A percentile compares a stretch with the other conserved stretches of the same genome.
phyloP scores from a whole-genome alignment of 1,140 invertebrate genomes.

The Diabrotica virgifera region DNA sequence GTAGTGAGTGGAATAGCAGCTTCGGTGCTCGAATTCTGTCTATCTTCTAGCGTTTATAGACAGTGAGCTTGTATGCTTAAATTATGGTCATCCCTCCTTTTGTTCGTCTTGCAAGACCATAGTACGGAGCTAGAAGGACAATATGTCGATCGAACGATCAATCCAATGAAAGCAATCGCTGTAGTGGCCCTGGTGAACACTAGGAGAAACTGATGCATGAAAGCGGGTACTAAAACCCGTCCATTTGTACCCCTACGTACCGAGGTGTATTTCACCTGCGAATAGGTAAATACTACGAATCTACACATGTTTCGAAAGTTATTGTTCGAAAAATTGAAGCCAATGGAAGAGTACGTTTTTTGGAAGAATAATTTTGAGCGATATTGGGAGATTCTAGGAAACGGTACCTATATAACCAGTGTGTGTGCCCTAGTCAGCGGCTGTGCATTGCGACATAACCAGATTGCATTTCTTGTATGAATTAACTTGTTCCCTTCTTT shows the following conservation, averaged over 20 bases:
- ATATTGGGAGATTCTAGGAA: conserved; percentile 24
- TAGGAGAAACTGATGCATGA: conserved; percentile 78
- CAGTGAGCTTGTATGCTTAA: too few species aligned
- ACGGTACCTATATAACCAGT: conserved; percentile 25
- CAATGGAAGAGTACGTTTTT: background rate
- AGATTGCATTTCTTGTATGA: conserved; percentile 34
- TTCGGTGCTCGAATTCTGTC: too few species aligned
- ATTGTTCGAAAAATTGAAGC: conserved; percentile 11
- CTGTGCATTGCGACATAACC: conserved; percentile 38
- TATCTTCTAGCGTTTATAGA: too few species aligned
- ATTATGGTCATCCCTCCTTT: too few species aligned
- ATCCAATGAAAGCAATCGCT: too few species aligned
- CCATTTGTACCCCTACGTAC: conserved; percentile 39
- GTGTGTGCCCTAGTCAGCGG: conserved; percentile 45
- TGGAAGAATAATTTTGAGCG: conserved; percentile 8
- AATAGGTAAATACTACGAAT: conserved; percentile 29
- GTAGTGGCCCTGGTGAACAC: too few species aligned
- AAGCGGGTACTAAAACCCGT: conserved; percentile 34
- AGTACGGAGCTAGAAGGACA: too few species aligned
- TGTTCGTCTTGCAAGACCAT: too few species aligned
- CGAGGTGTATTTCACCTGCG: conserved; percentile 39
- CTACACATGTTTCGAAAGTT: conserved; percentile 14
- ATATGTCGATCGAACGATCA: too few species aligned
- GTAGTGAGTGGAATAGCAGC: too few species aligned
- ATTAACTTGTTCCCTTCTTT: conserved; percentile 23